Evolutionary conservation across 2,797 vertebrate genomes (phyloP).

Genomic region (Hybognathus amarus): DNA sequence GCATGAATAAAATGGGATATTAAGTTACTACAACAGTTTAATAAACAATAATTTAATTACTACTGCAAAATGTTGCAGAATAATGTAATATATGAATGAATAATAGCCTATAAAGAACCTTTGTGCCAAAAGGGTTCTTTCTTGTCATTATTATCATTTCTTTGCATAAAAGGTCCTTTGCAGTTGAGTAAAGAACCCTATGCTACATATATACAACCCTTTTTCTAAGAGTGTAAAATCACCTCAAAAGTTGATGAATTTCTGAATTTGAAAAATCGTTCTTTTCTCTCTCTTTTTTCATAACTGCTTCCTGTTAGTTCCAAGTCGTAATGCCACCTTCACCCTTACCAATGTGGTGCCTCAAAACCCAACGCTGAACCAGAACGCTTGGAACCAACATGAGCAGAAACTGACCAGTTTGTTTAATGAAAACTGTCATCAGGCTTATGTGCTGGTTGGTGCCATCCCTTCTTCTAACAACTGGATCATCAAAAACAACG

Average conservation of each 20-base stretch:
- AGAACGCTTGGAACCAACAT: slow-evolving; percentile 73
- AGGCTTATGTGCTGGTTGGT: slow-evolving; percentile 76
- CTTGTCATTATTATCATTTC: too few relatives aligned
- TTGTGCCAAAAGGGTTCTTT: too few relatives aligned
- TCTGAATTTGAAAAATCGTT: not conserved
- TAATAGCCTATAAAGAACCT: too few relatives aligned
- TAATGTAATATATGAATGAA: too few relatives aligned
- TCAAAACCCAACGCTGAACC: slow-evolving; percentile 77
- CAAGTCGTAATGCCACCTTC: slow-evolving; percentile 77
- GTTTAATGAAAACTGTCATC: slow-evolving; percentile 68
- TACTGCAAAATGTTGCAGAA: too few relatives aligned
- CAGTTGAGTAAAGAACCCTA: too few relatives aligned
- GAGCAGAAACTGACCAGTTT: slow-evolving; percentile 70
- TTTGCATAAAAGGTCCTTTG: too few relatives aligned
- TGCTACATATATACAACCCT: too few relatives aligned
- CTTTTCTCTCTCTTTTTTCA: not conserved
- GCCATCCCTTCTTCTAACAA: slow-evolving; percentile 73
- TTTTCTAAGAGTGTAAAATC: too few relatives aligned
- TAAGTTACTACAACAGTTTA: too few relatives aligned
- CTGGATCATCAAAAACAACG: slow-evolving; percentile 77
- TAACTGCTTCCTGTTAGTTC: slow-evolving; percentile 63
- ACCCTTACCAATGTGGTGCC: slow-evolving; percentile 80
- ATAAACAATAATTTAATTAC: too few relatives aligned
- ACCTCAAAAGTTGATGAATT: not conserved
- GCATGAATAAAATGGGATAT: too few relatives aligned